Conservation (phyloP, 2,113 vertebrate species). For the Crocuta crocuta region DNA sequence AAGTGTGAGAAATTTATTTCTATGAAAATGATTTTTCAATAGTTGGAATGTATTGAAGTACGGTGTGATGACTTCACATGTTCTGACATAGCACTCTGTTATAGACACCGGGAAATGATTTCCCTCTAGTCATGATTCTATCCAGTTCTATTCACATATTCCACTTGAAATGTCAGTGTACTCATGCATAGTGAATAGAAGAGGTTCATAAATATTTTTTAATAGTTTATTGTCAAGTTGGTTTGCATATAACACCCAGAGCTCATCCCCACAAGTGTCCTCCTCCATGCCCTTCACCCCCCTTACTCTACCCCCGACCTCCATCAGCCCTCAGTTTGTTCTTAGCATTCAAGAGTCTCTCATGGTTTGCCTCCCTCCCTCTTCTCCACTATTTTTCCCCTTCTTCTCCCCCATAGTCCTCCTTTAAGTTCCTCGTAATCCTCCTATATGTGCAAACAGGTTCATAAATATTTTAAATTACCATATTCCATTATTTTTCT, state of each 20-base stretch:
- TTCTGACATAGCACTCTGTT: neutral
- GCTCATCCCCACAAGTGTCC: too few relatives aligned
- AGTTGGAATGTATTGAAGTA: neutral
- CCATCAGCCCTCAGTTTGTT: too few relatives aligned
- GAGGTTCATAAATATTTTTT: constrained; percentile 38
- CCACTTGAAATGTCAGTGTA: constrained; percentile 5
- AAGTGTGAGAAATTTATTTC: neutral
- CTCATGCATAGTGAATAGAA: neutral
- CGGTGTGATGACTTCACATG: neutral
- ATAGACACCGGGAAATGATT: neutral
- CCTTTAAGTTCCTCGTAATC: too few relatives aligned
- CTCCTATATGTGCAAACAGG: neutral
- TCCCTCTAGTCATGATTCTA: neutral
- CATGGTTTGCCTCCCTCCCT: too few relatives aligned
- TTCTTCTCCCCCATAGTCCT: too few relatives aligned
- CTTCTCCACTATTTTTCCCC: too few relatives aligned
- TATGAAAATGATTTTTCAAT: neutral
- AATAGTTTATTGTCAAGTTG: too few relatives aligned
- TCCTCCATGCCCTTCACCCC: too few relatives aligned
- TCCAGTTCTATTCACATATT: constrained; percentile 20
- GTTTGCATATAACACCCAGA: too few relatives aligned
- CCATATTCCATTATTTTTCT: neutral
- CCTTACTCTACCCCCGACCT: too few relatives aligned
- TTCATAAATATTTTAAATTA: constrained; percentile 51
- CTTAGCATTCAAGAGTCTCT: too few relatives aligned